A percentile compares a stretch with the other conserved stretches of the same genome.
These are phyloP conservation scores for Siniperca scherzeri DNA, from an alignment of 2,797 vertebrate genomes.

Conservation along the genomic window DNA sequence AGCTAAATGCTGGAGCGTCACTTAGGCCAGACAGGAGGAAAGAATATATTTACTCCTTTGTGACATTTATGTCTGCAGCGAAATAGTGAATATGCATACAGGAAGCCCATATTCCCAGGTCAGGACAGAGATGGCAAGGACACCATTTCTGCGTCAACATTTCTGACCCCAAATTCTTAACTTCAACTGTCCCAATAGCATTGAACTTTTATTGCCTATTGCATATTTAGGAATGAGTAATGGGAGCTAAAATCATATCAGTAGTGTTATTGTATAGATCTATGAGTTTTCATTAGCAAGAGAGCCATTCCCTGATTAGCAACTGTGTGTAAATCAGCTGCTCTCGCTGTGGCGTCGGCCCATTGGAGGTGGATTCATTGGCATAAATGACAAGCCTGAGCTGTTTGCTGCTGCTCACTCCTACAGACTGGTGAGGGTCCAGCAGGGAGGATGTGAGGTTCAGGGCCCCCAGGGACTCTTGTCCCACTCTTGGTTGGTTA, in stretches of 20 bases:
- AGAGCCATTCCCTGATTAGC: slow-evolving; percentile 87
- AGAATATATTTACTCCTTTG: slow-evolving; percentile 72
- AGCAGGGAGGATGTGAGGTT: slow-evolving; percentile 61
- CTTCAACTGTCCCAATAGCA: slow-evolving; percentile 31
- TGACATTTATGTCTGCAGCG: slow-evolving; percentile 76
- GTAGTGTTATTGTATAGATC: slow-evolving; percentile 80
- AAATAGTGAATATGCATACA: slow-evolving; percentile 42
- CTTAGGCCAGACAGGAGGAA: slow-evolving; percentile 54
- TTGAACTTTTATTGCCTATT: slow-evolving; percentile 61
- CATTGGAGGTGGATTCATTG: slow-evolving; percentile 73
- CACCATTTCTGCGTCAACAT: slow-evolving; percentile 42
- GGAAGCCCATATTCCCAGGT: slow-evolving; percentile 31
- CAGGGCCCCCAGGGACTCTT: slow-evolving; percentile 49
- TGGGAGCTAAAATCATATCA: slow-evolving; percentile 76
- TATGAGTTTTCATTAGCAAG: slow-evolving; percentile 89
- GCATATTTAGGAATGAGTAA: slow-evolving; percentile 82
- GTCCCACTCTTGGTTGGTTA: slow-evolving; percentile 73
- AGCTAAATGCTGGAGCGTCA: slow-evolving; percentile 76
- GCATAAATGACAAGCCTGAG: slow-evolving; percentile 75
- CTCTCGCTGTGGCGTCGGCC: slow-evolving; percentile 46
- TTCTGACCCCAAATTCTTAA: slow-evolving; percentile 53
- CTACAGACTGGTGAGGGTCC: slow-evolving; percentile 58
- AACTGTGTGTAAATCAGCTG: slow-evolving; percentile 84
- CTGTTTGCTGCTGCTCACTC: slow-evolving; percentile 63
- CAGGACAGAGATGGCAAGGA: neutral